Percentiles rank a stretch among this genome's conserved stretches.
Evolutionary conservation across 2,888 invertebrate species (phyloP).

Genomic region (Aplocera efformata): DNA sequence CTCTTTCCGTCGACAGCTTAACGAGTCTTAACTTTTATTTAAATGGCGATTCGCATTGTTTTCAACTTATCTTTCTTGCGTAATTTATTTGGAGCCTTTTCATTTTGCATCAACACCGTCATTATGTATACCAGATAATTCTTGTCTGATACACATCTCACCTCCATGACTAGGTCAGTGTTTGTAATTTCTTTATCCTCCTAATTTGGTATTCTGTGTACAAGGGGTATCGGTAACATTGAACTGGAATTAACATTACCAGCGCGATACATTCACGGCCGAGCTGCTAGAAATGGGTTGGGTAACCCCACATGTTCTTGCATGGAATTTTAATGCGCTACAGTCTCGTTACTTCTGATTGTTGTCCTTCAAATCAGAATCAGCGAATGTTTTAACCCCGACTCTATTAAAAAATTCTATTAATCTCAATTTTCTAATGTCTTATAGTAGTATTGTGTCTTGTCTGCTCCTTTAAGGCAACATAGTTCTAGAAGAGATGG

Average conservation of each 20-base stretch:
- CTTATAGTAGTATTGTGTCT: too few species aligned
- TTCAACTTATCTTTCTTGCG: not conserved
- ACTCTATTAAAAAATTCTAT: too few species aligned
- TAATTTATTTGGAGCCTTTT: not conserved
- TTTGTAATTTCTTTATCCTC: constrained; percentile 22
- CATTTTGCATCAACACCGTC: constrained; percentile 1
- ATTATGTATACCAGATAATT: constrained; percentile 1
- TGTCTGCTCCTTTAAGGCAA: too few species aligned
- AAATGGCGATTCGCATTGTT: not conserved
- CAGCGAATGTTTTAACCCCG: too few species aligned
- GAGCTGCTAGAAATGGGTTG: constrained; percentile 5
- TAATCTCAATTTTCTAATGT: too few species aligned
- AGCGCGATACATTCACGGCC: constrained; percentile 37
- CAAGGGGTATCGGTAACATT: constrained; percentile 41
- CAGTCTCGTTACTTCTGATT: not conserved
- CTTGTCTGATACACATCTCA: constrained; percentile 20
- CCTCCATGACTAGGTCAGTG: constrained; percentile 24
- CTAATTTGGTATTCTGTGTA: constrained; percentile 42
- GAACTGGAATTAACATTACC: constrained; percentile 44
- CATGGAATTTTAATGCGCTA: constrained; percentile 25
- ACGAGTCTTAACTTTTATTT: not conserved
- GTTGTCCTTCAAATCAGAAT: too few species aligned
- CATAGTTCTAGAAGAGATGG: too few species aligned
- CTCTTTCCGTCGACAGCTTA: not conserved
- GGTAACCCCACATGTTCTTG: constrained; percentile 13